Percentiles rank a stretch among this genome's conserved stretches.
Conservation (phyloP, 2,888 invertebrate species). For the Acanthosepion lycidas region DNA sequence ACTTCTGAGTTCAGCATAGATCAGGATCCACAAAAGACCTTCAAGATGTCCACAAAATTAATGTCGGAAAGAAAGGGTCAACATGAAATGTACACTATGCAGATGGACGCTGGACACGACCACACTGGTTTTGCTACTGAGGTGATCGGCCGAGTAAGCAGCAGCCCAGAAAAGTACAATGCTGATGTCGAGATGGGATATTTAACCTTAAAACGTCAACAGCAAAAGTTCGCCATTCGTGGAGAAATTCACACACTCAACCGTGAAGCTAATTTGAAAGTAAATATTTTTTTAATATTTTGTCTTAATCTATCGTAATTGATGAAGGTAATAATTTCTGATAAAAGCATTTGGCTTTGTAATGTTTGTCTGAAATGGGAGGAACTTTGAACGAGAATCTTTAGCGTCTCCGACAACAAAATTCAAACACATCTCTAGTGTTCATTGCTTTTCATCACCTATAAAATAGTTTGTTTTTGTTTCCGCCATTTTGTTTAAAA, state of each 20-base stretch:
- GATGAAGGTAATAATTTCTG: neutral
- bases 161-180: neutral
- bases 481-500: too few species aligned
- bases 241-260: neutral
- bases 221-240: neutral
- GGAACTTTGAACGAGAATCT: too few species aligned
- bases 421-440: too few species aligned
- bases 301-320: neutral
- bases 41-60: neutral
- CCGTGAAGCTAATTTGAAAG: neutral
- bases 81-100: neutral
- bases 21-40: neutral
- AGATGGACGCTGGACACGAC: neutral
- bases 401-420: too few species aligned
- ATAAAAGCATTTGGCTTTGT: too few species aligned
- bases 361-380: too few species aligned
- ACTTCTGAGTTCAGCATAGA: neutral
- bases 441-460: too few species aligned
- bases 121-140: neutral
- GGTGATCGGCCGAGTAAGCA: neutral
- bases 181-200: conserved; percentile 11
- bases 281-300: neutral
- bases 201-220: neutral
- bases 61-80: neutral
- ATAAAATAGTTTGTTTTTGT: too few species aligned